Evolutionary conservation across 2,888 invertebrate genomes (phyloP), one percentile per base, ranked within the genome.

Genomic region (Arctia plantaginis): DNA sequence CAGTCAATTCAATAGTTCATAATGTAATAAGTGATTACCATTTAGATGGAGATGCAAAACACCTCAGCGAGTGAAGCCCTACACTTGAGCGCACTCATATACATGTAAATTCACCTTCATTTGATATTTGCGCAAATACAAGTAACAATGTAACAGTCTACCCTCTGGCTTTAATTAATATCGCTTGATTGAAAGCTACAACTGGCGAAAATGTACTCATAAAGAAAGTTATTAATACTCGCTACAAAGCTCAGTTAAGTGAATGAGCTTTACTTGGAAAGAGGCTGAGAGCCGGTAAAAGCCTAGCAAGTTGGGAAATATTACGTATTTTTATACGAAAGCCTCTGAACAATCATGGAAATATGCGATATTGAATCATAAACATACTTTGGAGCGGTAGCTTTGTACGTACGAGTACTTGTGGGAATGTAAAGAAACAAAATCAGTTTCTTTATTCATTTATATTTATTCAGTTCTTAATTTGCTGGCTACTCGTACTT

Each of bases 51-150:
- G 77, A 74, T 74, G 73, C 80, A 78, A 82, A 83, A 81, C 83
- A 81, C 75, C 80, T 81, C 75, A 73, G 65, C 68, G 73, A 79
- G 77, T 72, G 77, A 81, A 78, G 79, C 79, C 79, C 84, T 81
- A 81, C 80, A 72, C 18, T 65, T 66, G 65, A 64, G 81, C 80
- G 77, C 76, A 77, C 77, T 80, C 85, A 86, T 87, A 85, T 87
- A 86, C 76, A 89, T 88, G 89, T 85, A 86, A 88, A 89, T 88
- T 83, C 77, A 77, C 74, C 78, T 82, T 84, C 81, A 82, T 84
- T 84, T 82, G 77, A 78, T 76, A 74, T 77, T 80, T 76, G 72
- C 27, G 55, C 68, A 70, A 71, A 72, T 65, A 75, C 59, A 44
- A 65, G 30, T 30, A 59, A 72, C 68, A 72, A 41, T 65, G 55